A percentile compares a stretch with the other conserved stretches of the same genome.
Evolutionary conservation across 2,797 vertebrate genomes (phyloP).

Genomic region (Sparus aurata): DNA sequence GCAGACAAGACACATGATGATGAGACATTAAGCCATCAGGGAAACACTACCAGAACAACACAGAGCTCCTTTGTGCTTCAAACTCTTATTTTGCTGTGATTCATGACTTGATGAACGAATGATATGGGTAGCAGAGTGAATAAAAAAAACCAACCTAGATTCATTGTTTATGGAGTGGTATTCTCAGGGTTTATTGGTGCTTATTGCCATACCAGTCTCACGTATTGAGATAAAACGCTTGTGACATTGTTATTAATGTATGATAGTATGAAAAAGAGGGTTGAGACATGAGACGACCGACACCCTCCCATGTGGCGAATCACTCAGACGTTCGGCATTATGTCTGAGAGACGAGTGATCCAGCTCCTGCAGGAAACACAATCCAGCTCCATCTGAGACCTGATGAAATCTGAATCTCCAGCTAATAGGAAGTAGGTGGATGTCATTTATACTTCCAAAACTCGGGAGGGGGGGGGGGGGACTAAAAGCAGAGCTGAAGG

Average conservation of each 20-base stretch:
- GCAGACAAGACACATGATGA: neutral
- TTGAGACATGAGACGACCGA: slow-evolving; percentile 37
- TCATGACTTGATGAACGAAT: slow-evolving; percentile 33
- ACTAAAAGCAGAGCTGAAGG: slow-evolving; percentile 27
- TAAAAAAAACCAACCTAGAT: slow-evolving; percentile 17
- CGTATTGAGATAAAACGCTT: slow-evolving; percentile 27
- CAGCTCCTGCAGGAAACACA: slow-evolving; percentile 51
- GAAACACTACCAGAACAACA: slow-evolving; percentile 26
- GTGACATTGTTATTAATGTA: slow-evolving; percentile 38
- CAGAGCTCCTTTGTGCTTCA: slow-evolving; percentile 43
- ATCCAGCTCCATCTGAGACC: slow-evolving; percentile 48
- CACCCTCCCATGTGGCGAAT: slow-evolving; percentile 53
- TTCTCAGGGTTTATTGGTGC: neutral
- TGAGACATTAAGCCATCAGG: slow-evolving; percentile 49
- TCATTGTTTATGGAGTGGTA: slow-evolving; percentile 33
- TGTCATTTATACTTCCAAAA: slow-evolving; percentile 17
- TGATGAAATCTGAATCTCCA: slow-evolving; percentile 57
- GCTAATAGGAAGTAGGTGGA: slow-evolving; percentile 48
- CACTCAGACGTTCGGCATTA: slow-evolving; percentile 55
- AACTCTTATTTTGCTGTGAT: slow-evolving; percentile 44
- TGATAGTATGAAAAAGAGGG: slow-evolving; percentile 27
- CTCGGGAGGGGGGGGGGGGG: neutral
- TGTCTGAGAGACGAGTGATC: slow-evolving; percentile 46
- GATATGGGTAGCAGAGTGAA: slow-evolving; percentile 24
- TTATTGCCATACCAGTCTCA: slow-evolving; percentile 10